phyloP scores from a whole-genome alignment of 92 coral and sea anemone genomes.

The Epizoanthus illoricatus region DNA sequence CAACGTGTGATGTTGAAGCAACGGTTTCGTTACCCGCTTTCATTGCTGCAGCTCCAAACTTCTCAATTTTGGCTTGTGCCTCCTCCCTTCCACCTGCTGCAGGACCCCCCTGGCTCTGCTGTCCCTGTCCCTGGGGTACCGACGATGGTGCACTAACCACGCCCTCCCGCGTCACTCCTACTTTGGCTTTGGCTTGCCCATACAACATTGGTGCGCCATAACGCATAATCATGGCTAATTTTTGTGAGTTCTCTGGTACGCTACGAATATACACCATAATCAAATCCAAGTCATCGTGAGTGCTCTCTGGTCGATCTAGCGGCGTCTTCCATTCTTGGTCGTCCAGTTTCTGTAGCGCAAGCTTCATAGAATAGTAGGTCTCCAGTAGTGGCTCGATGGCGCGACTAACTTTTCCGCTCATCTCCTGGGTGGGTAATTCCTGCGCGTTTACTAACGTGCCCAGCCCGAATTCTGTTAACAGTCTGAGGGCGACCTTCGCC shows the following conservation, averaged over 20 bases:
- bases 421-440: conserved; percentile 61
- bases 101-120: conserved; percentile 4
- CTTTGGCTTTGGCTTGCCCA: conserved; percentile 28
- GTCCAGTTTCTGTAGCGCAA: conserved; percentile 88
- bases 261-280: conserved; percentile 82
- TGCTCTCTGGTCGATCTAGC: conserved; percentile 55
- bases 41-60: conserved; percentile 55
- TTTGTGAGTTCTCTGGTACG: conserved; percentile 81
- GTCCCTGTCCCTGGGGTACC: not conserved
- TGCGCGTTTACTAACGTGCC: conserved; percentile 82
- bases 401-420: conserved; percentile 75
- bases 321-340: conserved; percentile 84
- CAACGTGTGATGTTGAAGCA: conserved; percentile 53
- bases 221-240: conserved; percentile 72
- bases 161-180: not conserved
- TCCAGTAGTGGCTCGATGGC: conserved; percentile 88
- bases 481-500: conserved; percentile 89
- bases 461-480: conserved; percentile 92
- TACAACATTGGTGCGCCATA: conserved; percentile 71
- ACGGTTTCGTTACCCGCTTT: conserved; percentile 48
- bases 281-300: conserved; percentile 86
- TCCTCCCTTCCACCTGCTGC: conserved; percentile 43
- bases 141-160: not conserved
- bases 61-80: conserved; percentile 51
- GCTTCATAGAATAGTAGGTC: conserved; percentile 86